phyloP scores from a whole-genome alignment of 2,888 invertebrate genomes.

The Agrotis clavis region DNA sequence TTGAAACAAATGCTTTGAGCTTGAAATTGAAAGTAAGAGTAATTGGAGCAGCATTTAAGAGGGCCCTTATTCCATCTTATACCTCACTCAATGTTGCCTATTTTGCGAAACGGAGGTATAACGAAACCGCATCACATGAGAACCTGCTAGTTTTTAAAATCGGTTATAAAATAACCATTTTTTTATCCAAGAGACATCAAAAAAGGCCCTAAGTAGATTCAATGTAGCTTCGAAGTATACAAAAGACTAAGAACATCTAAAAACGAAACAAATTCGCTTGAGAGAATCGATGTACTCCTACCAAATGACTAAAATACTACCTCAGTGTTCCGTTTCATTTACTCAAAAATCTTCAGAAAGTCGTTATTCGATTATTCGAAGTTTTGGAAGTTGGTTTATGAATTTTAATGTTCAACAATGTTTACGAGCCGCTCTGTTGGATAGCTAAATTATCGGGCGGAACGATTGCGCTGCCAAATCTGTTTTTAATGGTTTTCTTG shows the following conservation, averaged over 20 bases:
- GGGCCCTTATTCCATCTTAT: background rate
- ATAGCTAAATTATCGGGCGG: conserved; percentile 35
- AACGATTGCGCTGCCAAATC: conserved; percentile 41
- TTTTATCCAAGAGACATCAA: background rate
- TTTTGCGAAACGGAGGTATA: background rate
- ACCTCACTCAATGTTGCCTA: background rate
- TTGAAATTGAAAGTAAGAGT: background rate
- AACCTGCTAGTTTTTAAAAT: too few species aligned
- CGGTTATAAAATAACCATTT: background rate
- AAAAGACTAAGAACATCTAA: background rate
- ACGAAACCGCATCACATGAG: background rate
- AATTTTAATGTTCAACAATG: conserved; percentile 37
- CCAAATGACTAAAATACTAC: conserved; percentile 12
- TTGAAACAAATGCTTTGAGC: background rate
- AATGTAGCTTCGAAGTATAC: background rate
- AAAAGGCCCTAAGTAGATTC: background rate
- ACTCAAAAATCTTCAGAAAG: conserved; percentile 29
- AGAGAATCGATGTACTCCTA: conserved; percentile 27
- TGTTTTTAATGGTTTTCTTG: conserved; percentile 40
- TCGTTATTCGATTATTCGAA: conserved; percentile 30
- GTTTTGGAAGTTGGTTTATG: conserved; percentile 42
- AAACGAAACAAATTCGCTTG: conserved; percentile 25
- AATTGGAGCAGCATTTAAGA: background rate
- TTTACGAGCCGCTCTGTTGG: conserved; percentile 2
- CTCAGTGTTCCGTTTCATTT: conserved; percentile 15